Base-by-base conservation (phyloP, 2,113 vertebrate genomes). In the Axis porcinus region DNA sequence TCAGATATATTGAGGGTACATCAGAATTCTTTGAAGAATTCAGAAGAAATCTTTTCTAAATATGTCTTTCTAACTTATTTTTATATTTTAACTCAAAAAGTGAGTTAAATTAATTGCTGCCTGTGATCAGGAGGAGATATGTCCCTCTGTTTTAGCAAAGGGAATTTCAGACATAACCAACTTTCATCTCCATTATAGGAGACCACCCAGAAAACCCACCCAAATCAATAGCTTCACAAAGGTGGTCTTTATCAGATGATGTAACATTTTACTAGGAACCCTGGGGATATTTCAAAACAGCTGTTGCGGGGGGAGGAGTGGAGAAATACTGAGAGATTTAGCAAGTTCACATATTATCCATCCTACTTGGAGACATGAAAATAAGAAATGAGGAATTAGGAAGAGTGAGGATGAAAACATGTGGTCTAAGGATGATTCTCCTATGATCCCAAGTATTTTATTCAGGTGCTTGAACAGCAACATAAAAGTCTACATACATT, bases 171-270 rank as follows among this genome's bases (percentile, higher is more conserved):
- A 52, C 54, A 58, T 57, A 88, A 70, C 11, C 91, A 47, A 78
- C 28, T 64, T 54, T 86, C 50, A 92, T 27, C 86, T 62, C 43
- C 25, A 60, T 45, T 93, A 23, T 89, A 62, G 54, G 54, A 90
- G 54, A 95, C 78, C 58, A 96, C 47, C n/a, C 54, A 92, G 76
- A 74, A 94, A 93, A 96, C 14, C 45, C 28, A 85, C n/a, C 54
- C 55, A 55, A 94, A 52, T 86, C 86, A 79, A 79, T 52, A 84
- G 43, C 50, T 92, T 85, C 17, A 40, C 89, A 84, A 91, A 94
- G 67, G 81, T 86, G 36, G 64, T 93, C 85, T 94, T 91, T 90
- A 55, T 78, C 85, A 89, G 79, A 23, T 54, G n/a, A 92, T 60
- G 50, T 8, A 87, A 50, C 33, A 90, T 82, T 93, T 86, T 52